These are phyloP conservation scores for Drosophila kanapiae DNA, from an alignment of 1,140 invertebrate genomes.

Conservation along the genomic window DNA sequence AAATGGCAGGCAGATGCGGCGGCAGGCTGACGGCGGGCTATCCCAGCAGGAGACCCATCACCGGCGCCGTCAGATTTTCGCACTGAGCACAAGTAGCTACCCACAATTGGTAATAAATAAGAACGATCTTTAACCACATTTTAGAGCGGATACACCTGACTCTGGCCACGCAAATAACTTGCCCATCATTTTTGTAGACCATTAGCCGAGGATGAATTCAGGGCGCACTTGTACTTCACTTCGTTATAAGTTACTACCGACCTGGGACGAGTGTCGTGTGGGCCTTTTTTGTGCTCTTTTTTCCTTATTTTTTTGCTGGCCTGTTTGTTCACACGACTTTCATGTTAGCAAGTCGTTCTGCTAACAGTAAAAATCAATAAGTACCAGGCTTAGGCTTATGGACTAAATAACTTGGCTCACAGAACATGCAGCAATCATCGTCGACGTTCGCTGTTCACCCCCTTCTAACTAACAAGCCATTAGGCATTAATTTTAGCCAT, in stretches of 20 bases:
- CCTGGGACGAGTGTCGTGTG: constrained; percentile 20
- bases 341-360: constrained; percentile 77
- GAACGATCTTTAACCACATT: constrained; percentile 22
- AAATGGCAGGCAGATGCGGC: constrained; percentile 29
- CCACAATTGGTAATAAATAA: constrained; percentile 25
- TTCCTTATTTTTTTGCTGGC: constrained; percentile 39
- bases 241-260: constrained; percentile 28
- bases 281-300: constrained; percentile 13
- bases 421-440: constrained; percentile 77
- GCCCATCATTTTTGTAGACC: constrained; percentile 8
- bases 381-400: constrained; percentile 70
- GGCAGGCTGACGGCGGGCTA: constrained; percentile 10
- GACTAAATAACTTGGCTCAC: constrained; percentile 72
- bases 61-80: constrained; percentile 4
- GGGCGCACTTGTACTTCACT: constrained; percentile 19
- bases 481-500: constrained; percentile 80
- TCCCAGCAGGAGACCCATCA: constrained; percentile 50
- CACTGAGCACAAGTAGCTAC: background rate
- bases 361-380: constrained; percentile 82
- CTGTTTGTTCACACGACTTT: constrained; percentile 79
- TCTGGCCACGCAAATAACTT: constrained; percentile 30
- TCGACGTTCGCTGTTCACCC: constrained; percentile 39
- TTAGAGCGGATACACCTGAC: constrained; percentile 11
- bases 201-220: constrained; percentile 8
- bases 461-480: constrained; percentile 58